Evolutionary conservation across 2,113 vertebrate species (phyloP).

Genomic region (Xenotilapia longispinis): DNA sequence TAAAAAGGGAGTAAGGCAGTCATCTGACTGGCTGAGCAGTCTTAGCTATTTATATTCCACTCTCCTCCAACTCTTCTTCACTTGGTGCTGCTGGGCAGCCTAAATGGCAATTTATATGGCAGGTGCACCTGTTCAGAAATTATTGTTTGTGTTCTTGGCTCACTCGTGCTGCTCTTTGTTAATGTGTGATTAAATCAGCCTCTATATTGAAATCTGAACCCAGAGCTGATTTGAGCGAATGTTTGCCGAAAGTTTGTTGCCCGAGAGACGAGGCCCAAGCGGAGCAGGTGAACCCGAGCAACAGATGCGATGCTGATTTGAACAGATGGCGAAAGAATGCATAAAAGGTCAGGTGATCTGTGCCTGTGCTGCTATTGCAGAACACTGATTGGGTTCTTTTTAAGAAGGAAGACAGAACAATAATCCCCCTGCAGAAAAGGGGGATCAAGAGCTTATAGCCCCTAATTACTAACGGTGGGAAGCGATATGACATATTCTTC

Average conservation of each 20-base stretch:
- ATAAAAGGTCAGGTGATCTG: constrained; percentile 31
- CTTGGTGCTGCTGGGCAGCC: not conserved
- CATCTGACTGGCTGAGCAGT: not conserved
- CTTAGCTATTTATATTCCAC: not conserved
- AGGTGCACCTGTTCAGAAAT: not conserved
- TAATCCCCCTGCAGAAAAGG: constrained; percentile 10
- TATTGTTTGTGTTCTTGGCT: not conserved
- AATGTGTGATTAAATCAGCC: not conserved
- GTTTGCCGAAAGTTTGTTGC: not conserved
- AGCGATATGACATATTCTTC: not conserved
- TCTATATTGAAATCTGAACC: not conserved
- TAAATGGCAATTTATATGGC: not conserved
- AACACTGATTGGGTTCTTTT: constrained; percentile 6
- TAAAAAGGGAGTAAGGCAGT: not conserved
- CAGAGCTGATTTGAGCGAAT: not conserved
- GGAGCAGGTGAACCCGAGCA: constrained; percentile 30
- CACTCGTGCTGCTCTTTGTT: not conserved
- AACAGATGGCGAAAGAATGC: constrained; percentile 42
- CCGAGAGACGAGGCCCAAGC: not conserved
- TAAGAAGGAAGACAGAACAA: not conserved
- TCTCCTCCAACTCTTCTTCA: not conserved
- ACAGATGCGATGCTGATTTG: constrained; percentile 31
- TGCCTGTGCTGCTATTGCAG: not conserved
- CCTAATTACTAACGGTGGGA: constrained; percentile 13
- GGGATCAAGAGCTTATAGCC: constrained; percentile 12